Conservation (phyloP, 2,113 vertebrate species). For the Aldabrachelys gigantea region DNA sequence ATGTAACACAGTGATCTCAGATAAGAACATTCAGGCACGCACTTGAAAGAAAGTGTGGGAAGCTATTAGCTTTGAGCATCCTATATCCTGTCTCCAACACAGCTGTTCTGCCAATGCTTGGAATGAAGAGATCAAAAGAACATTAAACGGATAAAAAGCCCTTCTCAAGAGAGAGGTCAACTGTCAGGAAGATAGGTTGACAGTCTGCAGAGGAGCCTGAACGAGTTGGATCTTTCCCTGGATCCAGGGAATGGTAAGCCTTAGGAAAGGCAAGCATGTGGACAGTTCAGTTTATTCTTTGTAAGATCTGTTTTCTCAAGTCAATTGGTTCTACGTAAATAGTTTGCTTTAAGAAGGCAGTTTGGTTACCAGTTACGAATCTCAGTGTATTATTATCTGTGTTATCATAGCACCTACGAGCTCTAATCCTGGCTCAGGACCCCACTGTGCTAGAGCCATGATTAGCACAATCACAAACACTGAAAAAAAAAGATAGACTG, state of each 20-base stretch:
- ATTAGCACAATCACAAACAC: no score
- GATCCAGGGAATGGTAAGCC: not conserved
- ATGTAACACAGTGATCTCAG: not conserved
- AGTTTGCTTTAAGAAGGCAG: not conserved
- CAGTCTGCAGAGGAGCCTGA: not conserved
- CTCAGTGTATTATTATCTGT: not conserved
- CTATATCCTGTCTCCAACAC: not conserved
- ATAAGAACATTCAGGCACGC: not conserved
- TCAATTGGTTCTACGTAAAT: not conserved
- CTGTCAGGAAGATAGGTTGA: no score
- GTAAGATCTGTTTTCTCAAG: not conserved
- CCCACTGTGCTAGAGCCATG: not conserved
- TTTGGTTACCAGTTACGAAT: not conserved
- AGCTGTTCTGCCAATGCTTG: not conserved
- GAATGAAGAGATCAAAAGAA: not conserved
- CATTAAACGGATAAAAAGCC: not conserved
- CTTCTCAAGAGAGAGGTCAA: not conserved
- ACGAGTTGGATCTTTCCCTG: not conserved
- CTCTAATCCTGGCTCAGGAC: not conserved
- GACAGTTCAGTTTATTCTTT: not conserved
- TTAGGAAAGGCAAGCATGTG: not conserved
- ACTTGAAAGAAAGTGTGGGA: not conserved
- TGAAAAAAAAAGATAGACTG: no score
- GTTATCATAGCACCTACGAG: not conserved
- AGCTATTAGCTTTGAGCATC: not conserved